Evolutionary conservation across 1,140 invertebrate species (phyloP), one percentile per base, ranked within the genome.

Genomic region (Globodera ellingtonae): DNA sequence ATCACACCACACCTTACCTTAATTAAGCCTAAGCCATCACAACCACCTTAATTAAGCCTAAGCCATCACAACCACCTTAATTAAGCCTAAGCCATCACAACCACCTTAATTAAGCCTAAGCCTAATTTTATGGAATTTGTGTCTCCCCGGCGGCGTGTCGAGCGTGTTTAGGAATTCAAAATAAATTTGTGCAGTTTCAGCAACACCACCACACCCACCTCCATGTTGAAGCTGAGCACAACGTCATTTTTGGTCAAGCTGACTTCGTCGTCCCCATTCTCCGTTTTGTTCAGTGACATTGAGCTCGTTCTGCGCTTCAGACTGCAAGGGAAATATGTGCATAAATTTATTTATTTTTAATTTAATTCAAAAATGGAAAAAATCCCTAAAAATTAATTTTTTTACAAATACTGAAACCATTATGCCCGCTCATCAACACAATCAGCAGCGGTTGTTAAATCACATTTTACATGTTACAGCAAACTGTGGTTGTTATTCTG

Each of bases 1-100:
- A 98, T 97, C 62, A 99, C 96, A 87, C 97, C 93, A n/a, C n/a
- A 56, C 24, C 24, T n/a, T 78, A 96, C 94, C 94, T 95, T 52
- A 81, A 86, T 72, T n/a, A 65, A n/a, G n/a, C n/a, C n/a, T n/a
- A n/a, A n/a, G n/a, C n/a, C n/a, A n/a, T n/a, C 48, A 46, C 62
- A 18, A 56, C 24, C 24, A 24, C 24, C 24, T 24, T 24, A 24
- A 24, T 24, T 24, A 24, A 24, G 24, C 24, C 24, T 24, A 24
- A 24, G 24, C 24, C 24, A n/a, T n/a, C 48, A 46, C 62, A 18
- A 56, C 24, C 24, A 24, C 24, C 24, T 24, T 24, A 24, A 24
- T 24, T 24, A 24, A 24, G 24, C 24, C 24, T 24, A 24, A 24
- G 24, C 97, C 94, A 98, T 97, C 48, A 46, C 62, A 18, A 56